Conservation (phyloP, 1,140 invertebrate genomes). For the Nasonia giraulti region DNA sequence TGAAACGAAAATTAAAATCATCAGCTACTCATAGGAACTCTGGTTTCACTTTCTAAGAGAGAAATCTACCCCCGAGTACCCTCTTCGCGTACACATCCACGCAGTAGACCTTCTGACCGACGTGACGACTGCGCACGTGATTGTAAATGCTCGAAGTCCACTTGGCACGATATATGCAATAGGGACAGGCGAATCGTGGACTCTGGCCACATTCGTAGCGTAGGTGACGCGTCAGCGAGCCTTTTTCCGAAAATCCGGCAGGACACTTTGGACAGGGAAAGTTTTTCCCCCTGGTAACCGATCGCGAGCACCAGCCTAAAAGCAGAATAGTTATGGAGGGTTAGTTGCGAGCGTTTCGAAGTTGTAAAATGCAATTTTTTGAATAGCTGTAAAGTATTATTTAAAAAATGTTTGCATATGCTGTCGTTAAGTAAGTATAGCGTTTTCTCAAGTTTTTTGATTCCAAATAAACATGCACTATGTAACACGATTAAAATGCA, state of each 20-base stretch:
- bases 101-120: conserved; percentile 56
- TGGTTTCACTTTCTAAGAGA: background rate
- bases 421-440: no score
- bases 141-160: conserved; percentile 67
- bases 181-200: conserved; percentile 76
- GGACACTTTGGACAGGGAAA: conserved; percentile 32
- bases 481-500: background rate
- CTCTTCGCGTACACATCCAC: conserved; percentile 3
- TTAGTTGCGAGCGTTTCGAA: no score
- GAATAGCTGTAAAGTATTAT: no score
- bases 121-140: conserved; percentile 68
- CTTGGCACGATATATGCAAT: conserved; percentile 74
- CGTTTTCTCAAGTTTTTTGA: background rate
- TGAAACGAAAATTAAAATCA: no score
- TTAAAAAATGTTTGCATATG: no score
- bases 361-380: no score
- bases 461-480: background rate
- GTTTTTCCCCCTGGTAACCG: background rate
- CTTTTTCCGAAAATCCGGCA: conserved; percentile 60
- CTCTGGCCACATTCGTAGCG: conserved; percentile 80
- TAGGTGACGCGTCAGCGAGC: conserved; percentile 75
- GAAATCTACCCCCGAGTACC: background rate
- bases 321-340: background rate
- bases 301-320: conserved; percentile 28
- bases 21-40: no score